A percentile compares a stretch with the other conserved stretches of the same genome.
These are phyloP conservation scores for Machaerirhynchus nigripectus DNA, from an alignment of 2,113 vertebrate species.

Conservation along the genomic window DNA sequence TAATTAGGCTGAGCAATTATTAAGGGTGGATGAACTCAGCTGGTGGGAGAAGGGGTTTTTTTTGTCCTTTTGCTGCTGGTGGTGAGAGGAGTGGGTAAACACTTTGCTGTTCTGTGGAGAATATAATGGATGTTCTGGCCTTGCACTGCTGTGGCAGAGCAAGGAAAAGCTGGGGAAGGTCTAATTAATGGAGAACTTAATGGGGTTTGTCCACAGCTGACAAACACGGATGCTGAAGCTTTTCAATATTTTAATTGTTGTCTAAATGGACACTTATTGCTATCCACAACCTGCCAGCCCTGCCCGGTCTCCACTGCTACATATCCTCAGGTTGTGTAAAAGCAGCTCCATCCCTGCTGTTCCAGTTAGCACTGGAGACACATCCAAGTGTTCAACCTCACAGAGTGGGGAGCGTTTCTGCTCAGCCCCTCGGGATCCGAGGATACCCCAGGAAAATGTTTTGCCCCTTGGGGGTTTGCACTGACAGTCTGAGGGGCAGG, in stretches of 20 bases:
- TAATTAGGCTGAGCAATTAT: conserved; percentile 21
- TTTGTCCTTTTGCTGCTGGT: background rate
- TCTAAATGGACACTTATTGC: background rate
- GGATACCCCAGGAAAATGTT: background rate
- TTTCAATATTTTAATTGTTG: background rate
- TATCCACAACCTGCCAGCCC: background rate
- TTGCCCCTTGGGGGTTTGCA: background rate
- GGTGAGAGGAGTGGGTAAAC: background rate
- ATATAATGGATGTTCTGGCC: background rate
- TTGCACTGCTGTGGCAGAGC: background rate
- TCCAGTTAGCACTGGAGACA: background rate
- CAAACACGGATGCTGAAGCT: background rate
- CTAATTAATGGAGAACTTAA: background rate
- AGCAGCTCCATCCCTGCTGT: background rate
- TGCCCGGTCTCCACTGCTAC: background rate
- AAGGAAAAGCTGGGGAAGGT: background rate
- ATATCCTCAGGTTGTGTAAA: background rate
- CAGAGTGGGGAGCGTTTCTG: background rate
- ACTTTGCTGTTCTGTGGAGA: background rate
- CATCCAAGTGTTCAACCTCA: background rate
- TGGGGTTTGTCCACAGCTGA: background rate
- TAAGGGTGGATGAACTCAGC: background rate
- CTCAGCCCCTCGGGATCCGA: background rate
- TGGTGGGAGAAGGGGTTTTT: background rate
- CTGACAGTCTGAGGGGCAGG: background rate